phyloP scores from a whole-genome alignment of 2,888 invertebrate genomes.

The Caradrina kadenii region DNA sequence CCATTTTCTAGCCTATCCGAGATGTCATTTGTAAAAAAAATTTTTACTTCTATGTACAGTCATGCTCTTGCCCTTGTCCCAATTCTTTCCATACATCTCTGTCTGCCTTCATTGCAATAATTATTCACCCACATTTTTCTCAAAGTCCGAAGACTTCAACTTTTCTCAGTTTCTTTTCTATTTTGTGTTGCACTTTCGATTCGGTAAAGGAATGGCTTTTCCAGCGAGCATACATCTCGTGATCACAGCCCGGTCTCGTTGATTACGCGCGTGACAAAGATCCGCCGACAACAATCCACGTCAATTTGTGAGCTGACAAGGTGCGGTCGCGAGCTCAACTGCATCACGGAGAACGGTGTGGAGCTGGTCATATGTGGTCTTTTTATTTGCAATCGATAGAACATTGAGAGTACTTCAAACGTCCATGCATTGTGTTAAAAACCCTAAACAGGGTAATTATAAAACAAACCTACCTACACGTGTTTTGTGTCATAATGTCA shows the following conservation, averaged over 20 bases:
- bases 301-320: slow-evolving; percentile 87
- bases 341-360: slow-evolving; percentile 40
- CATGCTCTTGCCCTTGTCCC: background rate
- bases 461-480: too few species aligned
- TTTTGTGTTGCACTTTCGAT: background rate
- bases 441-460: too few species aligned
- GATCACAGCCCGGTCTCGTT: slow-evolving; percentile 55
- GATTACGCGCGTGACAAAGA: slow-evolving; percentile 81
- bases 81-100: background rate
- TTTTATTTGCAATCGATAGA: background rate
- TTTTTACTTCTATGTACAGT: background rate
- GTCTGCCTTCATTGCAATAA: background rate
- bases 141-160: too few species aligned
- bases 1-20: too few species aligned
- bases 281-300: slow-evolving; percentile 86
- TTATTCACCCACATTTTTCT: too few species aligned
- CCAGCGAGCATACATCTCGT: slow-evolving; percentile 27
- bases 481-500: too few species aligned
- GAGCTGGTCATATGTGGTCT: slow-evolving; percentile 42
- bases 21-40: background rate
- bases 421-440: too few species aligned
- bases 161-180: background rate
- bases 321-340: slow-evolving; percentile 81
- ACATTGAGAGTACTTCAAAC: too few species aligned
- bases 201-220: slow-evolving; percentile 11